Conservation (phyloP, 2,888 invertebrate genomes). For the Fissipunctia ypsillon region DNA sequence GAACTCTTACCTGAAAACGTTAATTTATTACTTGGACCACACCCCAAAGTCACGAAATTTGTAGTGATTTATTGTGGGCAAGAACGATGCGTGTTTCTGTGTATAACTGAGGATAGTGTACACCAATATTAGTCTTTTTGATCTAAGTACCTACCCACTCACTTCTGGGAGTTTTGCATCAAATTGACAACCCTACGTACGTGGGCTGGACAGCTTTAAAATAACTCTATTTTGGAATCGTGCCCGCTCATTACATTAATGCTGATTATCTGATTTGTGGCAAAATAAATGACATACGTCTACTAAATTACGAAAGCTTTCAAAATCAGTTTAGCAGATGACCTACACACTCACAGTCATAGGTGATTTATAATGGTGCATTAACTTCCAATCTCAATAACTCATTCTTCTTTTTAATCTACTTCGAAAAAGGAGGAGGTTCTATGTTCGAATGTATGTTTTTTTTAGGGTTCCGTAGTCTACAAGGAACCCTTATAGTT, state of each 20-base stretch:
- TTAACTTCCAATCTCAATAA: not conserved
- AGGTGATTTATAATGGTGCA: not conserved
- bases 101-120: not conserved
- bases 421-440: no score
- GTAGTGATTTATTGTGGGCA: not conserved
- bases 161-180: not conserved
- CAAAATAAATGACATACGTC: conserved; percentile 28
- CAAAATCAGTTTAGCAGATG: not conserved
- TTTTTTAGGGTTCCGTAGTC: no score
- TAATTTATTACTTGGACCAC: conserved; percentile 33
- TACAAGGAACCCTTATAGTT: no score
- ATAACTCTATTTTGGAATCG: conserved; percentile 21
- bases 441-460: no score
- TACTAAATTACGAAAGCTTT: conserved; percentile 13
- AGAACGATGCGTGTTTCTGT: not conserved
- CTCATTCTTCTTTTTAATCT: conserved; percentile 8
- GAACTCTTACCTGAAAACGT: conserved; percentile 8
- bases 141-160: not conserved
- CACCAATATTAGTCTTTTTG: not conserved
- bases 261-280: conserved; percentile 14
- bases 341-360: not conserved
- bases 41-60: conserved; percentile 8
- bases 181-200: not conserved
- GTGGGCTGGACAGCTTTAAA: conserved; percentile 10
- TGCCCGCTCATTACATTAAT: conserved; percentile 24